Conservation (phyloP, 2,113 vertebrate species). For the Vombatus ursinus region DNA sequence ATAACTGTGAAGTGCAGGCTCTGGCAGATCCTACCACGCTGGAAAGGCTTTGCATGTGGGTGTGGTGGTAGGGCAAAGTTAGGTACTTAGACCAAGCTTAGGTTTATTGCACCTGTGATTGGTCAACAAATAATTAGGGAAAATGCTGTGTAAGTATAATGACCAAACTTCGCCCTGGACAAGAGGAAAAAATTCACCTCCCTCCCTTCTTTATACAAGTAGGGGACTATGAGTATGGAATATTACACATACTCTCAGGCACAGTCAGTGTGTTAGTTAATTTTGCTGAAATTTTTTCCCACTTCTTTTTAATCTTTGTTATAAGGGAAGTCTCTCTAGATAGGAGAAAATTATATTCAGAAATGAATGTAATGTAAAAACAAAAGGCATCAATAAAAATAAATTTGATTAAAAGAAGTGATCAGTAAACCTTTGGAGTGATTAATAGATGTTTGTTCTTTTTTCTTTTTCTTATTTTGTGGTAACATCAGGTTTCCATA, state of each 20-base stretch:
- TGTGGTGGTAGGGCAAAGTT: background rate
- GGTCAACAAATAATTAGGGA: background rate
- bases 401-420: background rate
- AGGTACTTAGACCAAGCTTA: background rate
- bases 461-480: background rate
- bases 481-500: background rate
- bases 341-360: background rate
- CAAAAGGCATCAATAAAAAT: background rate
- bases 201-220: background rate
- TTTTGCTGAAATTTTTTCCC: background rate
- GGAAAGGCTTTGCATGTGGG: background rate
- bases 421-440: background rate
- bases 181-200: background rate
- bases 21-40: background rate
- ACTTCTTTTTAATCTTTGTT: background rate
- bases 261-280: background rate
- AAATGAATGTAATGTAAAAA: background rate
- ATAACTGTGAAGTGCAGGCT: background rate
- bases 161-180: background rate
- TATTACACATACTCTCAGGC: background rate
- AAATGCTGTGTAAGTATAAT: background rate
- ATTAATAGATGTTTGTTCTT: background rate
- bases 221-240: background rate
- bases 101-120: background rate
- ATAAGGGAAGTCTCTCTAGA: background rate